phyloP scores from a whole-genome alignment of 2,113 vertebrate species.

The Phoenicopterus ruber region DNA sequence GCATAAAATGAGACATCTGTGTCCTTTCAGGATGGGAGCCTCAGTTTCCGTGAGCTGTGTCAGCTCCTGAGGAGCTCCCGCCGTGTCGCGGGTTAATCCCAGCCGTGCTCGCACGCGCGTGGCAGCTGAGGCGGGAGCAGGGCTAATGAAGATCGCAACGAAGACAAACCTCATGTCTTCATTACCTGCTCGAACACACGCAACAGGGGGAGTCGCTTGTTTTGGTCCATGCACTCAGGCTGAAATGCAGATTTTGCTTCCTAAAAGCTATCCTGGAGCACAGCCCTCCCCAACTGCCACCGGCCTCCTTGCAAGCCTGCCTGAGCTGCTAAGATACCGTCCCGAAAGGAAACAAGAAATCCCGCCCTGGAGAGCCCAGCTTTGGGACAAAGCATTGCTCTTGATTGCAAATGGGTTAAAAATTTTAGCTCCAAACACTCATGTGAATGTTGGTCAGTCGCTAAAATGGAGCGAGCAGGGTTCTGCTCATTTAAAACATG shows the following conservation, averaged over 20 bases:
- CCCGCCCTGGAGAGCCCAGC: neutral
- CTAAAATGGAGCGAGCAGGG: neutral
- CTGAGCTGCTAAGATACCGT: neutral
- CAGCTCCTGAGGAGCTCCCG: neutral
- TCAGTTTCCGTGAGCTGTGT: fast-evolving
- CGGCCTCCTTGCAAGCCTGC: neutral
- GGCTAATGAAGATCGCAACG: neutral
- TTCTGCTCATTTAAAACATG: neutral
- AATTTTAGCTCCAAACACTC: neutral
- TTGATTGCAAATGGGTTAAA: neutral
- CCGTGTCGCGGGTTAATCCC: fast-evolving
- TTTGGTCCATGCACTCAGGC: neutral
- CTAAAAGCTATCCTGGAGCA: neutral
- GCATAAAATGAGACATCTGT: neutral
- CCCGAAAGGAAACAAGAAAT: neutral
- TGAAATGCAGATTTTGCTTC: neutral
- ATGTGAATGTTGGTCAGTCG: neutral
- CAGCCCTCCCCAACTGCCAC: neutral
- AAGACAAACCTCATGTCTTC: neutral
- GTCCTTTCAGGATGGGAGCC: neutral
- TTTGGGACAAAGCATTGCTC: neutral
- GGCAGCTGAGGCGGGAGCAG: neutral
- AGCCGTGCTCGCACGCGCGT: fast-evolving
- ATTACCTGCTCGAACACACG: neutral
- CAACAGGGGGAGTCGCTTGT: fast-evolving